Base-by-base conservation (phyloP, 2,888 invertebrate species). In the Cheilosia scutellata region DNA sequence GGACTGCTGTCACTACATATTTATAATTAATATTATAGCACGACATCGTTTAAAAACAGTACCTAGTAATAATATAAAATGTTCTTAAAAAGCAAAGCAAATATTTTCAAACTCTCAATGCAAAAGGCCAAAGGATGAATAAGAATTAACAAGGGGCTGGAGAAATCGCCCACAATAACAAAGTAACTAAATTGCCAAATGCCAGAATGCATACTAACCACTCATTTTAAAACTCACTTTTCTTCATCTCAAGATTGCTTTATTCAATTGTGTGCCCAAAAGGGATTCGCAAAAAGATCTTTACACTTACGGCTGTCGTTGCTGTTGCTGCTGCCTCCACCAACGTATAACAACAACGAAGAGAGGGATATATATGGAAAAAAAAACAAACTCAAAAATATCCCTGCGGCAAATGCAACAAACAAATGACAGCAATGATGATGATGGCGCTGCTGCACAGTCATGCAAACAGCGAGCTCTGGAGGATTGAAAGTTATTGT, bases 241-340 rank as follows among this genome's bases (percentile, higher is more conserved):
- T 49, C 47, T 72, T 16, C 66, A 76, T 57, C 76, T 68, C 55
- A 76, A 86, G 76, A 80, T 68, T 71, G 60, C 82, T 86, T 86
- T 68, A 82, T 77, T 80, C 68, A 86, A 72, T 82, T 75, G 65
- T 68, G 76, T 77, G 63, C 76, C 86, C 76, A 82, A 82, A 68
- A 82, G 86, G 58, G 71, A 75, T 76, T 84, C 60, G 47, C 83
- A 75, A 84, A 79, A 79, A 75, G 86, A 77, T 76, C 71, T 29
- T 62, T 72, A 75, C 86, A 80, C 75, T 80, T 71, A 68, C 44
- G 66, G 71, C 58, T 51, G 37, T 29, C 49, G 62, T 29, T 63
- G 33, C n/a, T 51, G 49, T 49, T 37, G 4, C 3, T 31, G 37
- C 37, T 37, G 37, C 57, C 27, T 25, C 40, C 57, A 40, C 71